Evolutionary conservation across 2,113 vertebrate genomes (phyloP).

Genomic region (Pristiophorus japonicus): DNA sequence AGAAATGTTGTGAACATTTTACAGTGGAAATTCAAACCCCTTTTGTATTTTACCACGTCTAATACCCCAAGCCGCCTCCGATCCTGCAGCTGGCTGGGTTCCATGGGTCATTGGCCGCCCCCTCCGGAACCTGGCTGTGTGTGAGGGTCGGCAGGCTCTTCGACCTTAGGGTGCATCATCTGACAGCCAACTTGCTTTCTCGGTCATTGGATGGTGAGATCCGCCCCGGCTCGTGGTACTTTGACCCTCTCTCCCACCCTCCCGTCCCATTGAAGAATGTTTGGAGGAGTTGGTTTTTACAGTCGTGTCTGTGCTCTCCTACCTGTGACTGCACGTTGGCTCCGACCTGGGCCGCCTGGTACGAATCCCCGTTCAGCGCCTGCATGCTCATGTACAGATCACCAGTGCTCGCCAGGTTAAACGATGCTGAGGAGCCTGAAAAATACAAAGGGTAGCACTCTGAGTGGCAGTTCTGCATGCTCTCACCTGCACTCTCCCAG

Average conservation of each 20-base stretch:
- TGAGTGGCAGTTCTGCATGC: not conserved
- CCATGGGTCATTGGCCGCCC: not conserved
- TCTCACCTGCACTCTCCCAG: not conserved
- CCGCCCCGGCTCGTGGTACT: not conserved
- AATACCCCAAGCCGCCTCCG: not conserved
- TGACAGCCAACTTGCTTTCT: too few species aligned
- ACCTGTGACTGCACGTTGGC: slow-evolving; percentile 26
- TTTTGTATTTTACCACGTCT: not conserved
- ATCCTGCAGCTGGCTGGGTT: not conserved
- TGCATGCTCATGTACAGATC: slow-evolving; percentile 35
- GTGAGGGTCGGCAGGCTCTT: not conserved
- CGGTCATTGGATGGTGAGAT: not conserved
- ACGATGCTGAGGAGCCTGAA: not conserved
- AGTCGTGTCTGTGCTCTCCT: not conserved
- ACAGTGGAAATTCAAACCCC: not conserved
- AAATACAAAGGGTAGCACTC: not conserved
- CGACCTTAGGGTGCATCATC: not conserved
- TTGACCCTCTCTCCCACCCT: not conserved
- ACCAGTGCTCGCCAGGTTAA: not conserved
- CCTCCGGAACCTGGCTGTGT: not conserved
- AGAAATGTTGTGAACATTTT: not conserved
- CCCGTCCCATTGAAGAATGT: not conserved
- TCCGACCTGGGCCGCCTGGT: slow-evolving; percentile 1
- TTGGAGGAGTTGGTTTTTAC: not conserved
- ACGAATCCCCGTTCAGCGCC: slow-evolving; percentile 11